A percentile compares a stretch with the other conserved stretches of the same genome.
These are phyloP conservation scores for Trematocara caparti DNA, from an alignment of 2,797 vertebrate genomes.

Conservation along the genomic window DNA sequence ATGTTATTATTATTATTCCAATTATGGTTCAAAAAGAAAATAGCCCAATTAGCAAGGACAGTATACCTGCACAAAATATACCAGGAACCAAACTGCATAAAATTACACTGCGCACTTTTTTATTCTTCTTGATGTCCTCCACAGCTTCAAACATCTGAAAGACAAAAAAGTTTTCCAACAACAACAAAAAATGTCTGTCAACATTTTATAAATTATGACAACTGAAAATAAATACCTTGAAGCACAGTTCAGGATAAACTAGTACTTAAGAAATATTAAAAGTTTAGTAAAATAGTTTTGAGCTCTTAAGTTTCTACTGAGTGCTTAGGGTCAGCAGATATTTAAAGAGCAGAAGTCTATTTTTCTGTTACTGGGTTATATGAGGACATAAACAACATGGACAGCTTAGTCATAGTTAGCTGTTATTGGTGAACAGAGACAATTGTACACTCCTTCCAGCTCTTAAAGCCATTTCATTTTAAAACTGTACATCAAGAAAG, in stretches of 20 bases:
- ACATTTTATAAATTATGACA: not conserved
- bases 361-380: not conserved
- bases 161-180: not conserved
- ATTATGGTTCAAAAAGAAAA: not conserved
- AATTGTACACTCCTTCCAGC: not conserved
- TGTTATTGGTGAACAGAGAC: not conserved
- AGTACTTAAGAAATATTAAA: not conserved
- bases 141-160: conserved; percentile 87
- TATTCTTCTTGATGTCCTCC: conserved; percentile 90
- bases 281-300: not conserved
- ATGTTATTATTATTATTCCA: not conserved
- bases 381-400: accelerated
- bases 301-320: not conserved
- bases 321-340: not conserved
- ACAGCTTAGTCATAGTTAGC: not conserved
- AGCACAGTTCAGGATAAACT: not conserved
- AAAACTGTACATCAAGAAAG: not conserved
- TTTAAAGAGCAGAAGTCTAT: not conserved
- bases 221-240: not conserved
- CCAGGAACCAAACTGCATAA: conserved; percentile 92
- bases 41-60: not conserved
- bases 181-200: not conserved
- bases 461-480: not conserved
- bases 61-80: conserved; percentile 94
- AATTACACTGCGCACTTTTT: conserved; percentile 91